A percentile compares a stretch with the other conserved stretches of the same genome.
Conservation (phyloP, 2,113 vertebrate genomes). For the Candoia aspera region DNA sequence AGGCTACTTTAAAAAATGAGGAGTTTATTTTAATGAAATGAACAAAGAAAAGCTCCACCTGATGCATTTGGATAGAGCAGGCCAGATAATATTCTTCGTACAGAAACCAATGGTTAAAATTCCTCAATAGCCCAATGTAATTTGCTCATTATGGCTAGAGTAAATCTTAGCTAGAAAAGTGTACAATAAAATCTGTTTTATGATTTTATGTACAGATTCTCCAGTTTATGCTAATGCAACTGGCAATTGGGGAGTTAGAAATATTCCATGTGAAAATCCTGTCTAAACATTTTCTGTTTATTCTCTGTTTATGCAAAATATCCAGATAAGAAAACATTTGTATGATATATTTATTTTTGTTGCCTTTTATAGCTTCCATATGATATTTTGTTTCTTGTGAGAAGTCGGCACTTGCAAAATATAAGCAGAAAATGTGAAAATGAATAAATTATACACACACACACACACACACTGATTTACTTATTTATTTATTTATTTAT, state of each 20-base stretch:
- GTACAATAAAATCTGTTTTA: background rate
- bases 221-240: constrained; percentile 19
- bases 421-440: background rate
- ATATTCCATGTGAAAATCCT: constrained; percentile 37
- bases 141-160: background rate
- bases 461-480: background rate
- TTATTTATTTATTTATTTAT: background rate
- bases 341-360: constrained; percentile 16
- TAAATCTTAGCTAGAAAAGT: constrained; percentile 10
- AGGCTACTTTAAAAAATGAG: background rate
- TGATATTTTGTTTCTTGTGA: background rate
- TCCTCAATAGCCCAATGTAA: background rate
- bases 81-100: background rate
- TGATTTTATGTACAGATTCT: background rate
- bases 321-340: constrained; percentile 20
- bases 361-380: constrained; percentile 19
- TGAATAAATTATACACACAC: background rate
- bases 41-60: background rate
- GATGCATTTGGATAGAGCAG: background rate
- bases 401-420: background rate
- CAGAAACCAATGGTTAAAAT: background rate
- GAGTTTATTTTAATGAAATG: background rate
- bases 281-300: constrained; percentile 40
- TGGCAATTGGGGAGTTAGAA: background rate
- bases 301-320: constrained; percentile 39